Base-by-base conservation (phyloP, 1,140 invertebrate species). In the Sesamia nonagrioides region DNA sequence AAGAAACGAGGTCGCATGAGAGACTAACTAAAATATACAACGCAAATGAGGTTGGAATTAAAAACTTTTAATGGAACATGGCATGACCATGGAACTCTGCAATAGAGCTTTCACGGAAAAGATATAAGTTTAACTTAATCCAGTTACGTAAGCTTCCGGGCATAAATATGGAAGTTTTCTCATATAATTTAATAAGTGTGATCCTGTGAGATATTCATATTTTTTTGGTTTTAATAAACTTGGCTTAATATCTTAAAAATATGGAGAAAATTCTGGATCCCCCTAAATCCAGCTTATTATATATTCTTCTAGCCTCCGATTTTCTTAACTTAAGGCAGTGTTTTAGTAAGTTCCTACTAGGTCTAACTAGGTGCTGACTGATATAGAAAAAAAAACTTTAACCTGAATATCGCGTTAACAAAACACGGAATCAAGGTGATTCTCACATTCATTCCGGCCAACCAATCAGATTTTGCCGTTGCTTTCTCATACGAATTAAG, bases 41-140 rank as follows among this genome's bases (percentile, higher is more conserved):
- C 21, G 56, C 15, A 33, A 15, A 27, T 15, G 56, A 60, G 56
- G 56, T 35, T 35, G 2, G 56, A 35, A 27, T 60, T 60, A 60
- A 27, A n/a, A 63, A 63, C 27, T 63, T 63, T 63, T 63, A 63
- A 63, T 40, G 60, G n/a, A 60, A 40, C 60, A 37, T 63, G 11
- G 15, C 33, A 37, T 42, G 33, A 37, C 37, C 17, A 37, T 63
- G 37, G 17, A 63, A 63, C 35, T 40, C 33, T 13, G 37, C 33
- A 40, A 63, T 63, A 63, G 60, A 63, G 60, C 60, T 63, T 63
- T 18, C 33, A 17, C 37, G 6, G 60, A 63, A 40, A 63, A 40
- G 15, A 37, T 37, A 40, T 18, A 63, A 63, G 60, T 63, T 40
- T 17, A 63, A 35, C 60, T 18, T 37, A 40, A 63, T 63, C 35